phyloP scores from a whole-genome alignment of 2,888 invertebrate species.

The Meandrusa payeni region DNA sequence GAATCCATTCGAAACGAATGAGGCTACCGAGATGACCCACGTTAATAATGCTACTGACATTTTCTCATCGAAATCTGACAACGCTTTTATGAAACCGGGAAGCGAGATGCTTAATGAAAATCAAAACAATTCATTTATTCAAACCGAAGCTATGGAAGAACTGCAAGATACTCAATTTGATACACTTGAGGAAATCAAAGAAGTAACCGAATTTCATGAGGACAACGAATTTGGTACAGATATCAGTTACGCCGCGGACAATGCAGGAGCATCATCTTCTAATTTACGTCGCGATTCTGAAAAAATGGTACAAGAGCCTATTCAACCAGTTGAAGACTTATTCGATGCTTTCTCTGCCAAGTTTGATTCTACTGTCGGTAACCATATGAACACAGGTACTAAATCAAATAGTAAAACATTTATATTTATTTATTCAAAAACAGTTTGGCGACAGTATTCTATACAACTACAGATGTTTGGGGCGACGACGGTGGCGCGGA shows the following conservation, averaged over 20 bases:
- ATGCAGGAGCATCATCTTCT: constrained; percentile 29
- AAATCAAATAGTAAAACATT: constrained; percentile 27
- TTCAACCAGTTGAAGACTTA: constrained; percentile 65
- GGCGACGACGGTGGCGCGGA: constrained; percentile 50
- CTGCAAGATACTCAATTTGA: constrained; percentile 1
- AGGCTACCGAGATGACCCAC: constrained; percentile 33
- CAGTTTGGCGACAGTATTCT: too few species aligned
- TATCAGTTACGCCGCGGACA: neutral
- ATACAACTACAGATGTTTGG: constrained; percentile 53
- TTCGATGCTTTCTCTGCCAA: constrained; percentile 95
- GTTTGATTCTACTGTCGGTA: constrained; percentile 86
- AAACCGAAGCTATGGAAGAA: constrained; percentile 18
- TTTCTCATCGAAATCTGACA: constrained; percentile 42
- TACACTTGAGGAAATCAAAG: neutral
- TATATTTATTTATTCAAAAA: too few species aligned
- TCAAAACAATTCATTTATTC: constrained; percentile 31
- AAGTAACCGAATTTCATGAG: constrained; percentile 71
- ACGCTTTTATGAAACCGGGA: constrained; percentile 35
- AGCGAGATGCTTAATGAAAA: constrained; percentile 33
- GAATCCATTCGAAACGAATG: constrained; percentile 60
- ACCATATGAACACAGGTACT: constrained; percentile 53
- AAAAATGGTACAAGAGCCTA: constrained; percentile 51
- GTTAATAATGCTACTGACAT: constrained; percentile 37
- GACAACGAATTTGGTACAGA: constrained; percentile 91
- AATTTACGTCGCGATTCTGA: constrained; percentile 53